A percentile compares a stretch with the other conserved stretches of the same genome.
phyloP scores from a whole-genome alignment of 37 sponge, comb jelly and placozoan species.

The Eunapius fragilis region DNA sequence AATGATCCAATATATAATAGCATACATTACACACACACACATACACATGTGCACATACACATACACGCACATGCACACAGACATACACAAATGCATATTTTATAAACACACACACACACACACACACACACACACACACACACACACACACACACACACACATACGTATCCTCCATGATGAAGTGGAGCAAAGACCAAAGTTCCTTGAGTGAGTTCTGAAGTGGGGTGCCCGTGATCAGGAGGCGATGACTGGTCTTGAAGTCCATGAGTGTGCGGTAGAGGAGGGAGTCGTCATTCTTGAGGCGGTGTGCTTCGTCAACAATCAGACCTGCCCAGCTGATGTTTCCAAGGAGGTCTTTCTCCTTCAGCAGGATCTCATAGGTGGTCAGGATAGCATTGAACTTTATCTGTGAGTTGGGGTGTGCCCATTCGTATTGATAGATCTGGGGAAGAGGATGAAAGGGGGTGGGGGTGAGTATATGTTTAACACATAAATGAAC shows the following conservation, averaged over 20 bases:
- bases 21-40: neutral
- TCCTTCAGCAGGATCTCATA: constrained; percentile 98
- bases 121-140: too few species aligned
- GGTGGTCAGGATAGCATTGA: constrained; percentile 92
- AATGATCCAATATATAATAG: too few species aligned
- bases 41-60: neutral
- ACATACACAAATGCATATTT: too few species aligned
- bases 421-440: constrained; percentile 85
- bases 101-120: neutral
- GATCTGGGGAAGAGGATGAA: constrained; percentile 53
- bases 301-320: constrained; percentile 99
- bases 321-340: constrained; percentile 89
- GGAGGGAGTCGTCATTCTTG: constrained; percentile 98
- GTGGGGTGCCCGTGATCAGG: constrained; percentile 97
- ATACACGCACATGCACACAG: neutral
- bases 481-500: too few species aligned
- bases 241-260: constrained; percentile 92
- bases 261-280: constrained; percentile 88
- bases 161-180: constrained; percentile 88
- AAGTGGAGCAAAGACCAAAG: constrained; percentile 98
- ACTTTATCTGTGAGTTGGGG: constrained; percentile 82
- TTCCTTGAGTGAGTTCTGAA: constrained; percentile 98
- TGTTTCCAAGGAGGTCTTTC: constrained; percentile 81
- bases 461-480: neutral
- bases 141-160: too few species aligned